A percentile compares a stretch with the other conserved stretches of the same genome.
Conservation (phyloP, 2,797 vertebrate species). For the Artibeus jamaicensis region DNA sequence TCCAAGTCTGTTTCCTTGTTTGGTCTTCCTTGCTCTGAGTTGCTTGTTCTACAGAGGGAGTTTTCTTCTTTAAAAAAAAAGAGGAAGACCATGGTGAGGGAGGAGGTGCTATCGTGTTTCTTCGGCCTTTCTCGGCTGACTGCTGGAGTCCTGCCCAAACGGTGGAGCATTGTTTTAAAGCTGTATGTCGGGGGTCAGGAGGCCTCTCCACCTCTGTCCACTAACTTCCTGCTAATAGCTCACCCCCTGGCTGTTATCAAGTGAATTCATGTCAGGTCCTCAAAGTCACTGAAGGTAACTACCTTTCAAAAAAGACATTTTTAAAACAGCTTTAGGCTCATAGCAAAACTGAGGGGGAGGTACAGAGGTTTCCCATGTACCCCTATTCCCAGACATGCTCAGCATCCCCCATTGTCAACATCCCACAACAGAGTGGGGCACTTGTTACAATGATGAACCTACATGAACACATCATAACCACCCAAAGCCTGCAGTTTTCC, state of each 20-base stretch:
- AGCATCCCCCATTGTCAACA: not conserved
- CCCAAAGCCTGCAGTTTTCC: not conserved
- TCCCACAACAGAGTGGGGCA: not conserved
- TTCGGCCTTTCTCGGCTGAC: not conserved
- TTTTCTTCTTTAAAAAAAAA: conserved; percentile 27
- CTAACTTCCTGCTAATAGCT: not conserved
- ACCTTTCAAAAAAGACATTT: not conserved
- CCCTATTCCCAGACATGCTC: not conserved
- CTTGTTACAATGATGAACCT: not conserved
- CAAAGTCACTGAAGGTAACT: not conserved
- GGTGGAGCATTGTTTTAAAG: not conserved
- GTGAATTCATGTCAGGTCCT: not conserved
- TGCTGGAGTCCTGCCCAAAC: not conserved
- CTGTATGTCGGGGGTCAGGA: not conserved
- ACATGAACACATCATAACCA: too few relatives aligned
- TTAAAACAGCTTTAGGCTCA: not conserved
- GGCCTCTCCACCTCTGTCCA: not conserved
- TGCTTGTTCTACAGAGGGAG: not conserved
- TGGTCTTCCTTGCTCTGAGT: not conserved
- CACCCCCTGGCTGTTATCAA: not conserved
- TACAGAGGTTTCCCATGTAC: not conserved
- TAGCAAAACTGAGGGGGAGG: not conserved
- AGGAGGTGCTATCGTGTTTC: not conserved
- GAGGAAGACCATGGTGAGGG: not conserved
- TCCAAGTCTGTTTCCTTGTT: not conserved